These are phyloP conservation scores for Aricia agestis DNA, from an alignment of 1,140 invertebrate genomes.

Conservation along the genomic window DNA sequence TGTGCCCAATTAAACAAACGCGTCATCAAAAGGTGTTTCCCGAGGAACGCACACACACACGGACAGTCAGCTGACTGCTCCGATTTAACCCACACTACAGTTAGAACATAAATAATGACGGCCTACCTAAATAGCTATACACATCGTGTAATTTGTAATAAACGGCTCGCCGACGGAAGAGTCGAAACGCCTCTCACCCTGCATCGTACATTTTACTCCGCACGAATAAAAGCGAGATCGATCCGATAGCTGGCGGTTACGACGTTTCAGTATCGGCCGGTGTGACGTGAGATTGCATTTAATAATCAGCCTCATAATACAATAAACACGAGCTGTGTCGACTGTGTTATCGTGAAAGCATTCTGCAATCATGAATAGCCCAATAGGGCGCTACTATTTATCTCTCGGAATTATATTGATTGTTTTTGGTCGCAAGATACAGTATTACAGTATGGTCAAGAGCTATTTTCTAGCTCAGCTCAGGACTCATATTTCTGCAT, in stretches of 20 bases:
- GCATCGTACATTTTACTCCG: slow-evolving; percentile 49
- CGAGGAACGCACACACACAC: slow-evolving; percentile 72
- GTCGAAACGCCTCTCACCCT: slow-evolving; percentile 59
- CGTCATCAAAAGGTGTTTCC: slow-evolving; percentile 76
- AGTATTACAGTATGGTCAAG: no score
- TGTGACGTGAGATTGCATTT: slow-evolving; percentile 57
- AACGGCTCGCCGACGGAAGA: slow-evolving; percentile 53
- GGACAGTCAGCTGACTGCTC: slow-evolving; percentile 72
- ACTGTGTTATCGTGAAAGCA: slow-evolving; percentile 2
- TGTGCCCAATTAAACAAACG: slow-evolving; percentile 72
- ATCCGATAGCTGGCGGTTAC: slow-evolving; percentile 45
- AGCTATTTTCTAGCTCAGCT: no score
- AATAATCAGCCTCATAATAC: slow-evolving; percentile 67
- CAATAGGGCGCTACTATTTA: no score
- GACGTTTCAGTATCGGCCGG: slow-evolving; percentile 42
- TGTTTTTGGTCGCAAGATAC: no score
- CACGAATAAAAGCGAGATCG: slow-evolving; percentile 50
- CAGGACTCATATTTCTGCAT: no score
- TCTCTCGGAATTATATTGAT: no score
- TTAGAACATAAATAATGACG: slow-evolving; percentile 76
- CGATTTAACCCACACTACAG: slow-evolving; percentile 72
- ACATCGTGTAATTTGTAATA: slow-evolving; percentile 72
- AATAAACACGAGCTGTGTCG: slow-evolving; percentile 56
- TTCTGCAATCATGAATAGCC: slow-evolving; percentile 1
- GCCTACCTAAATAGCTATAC: slow-evolving; percentile 72